Conservation (phyloP, 2,113 vertebrate species). For the Cyprinodon tularosa region DNA sequence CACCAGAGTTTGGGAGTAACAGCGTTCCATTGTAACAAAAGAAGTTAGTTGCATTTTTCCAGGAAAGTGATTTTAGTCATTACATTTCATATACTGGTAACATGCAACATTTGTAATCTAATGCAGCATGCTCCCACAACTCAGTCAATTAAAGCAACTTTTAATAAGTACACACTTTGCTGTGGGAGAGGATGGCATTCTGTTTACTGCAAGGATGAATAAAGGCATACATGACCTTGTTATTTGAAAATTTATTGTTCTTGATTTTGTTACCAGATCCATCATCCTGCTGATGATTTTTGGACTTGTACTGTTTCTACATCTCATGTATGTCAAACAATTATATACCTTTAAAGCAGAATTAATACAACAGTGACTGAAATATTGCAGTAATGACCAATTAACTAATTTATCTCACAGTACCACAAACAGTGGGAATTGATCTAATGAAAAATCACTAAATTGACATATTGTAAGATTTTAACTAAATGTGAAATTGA, state of each 20-base stretch:
- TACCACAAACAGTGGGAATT: neutral
- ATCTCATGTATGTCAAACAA: neutral
- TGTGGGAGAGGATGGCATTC: too few relatives aligned
- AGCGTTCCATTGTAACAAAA: too few relatives aligned
- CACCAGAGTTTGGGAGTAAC: too few relatives aligned
- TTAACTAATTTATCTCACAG: neutral
- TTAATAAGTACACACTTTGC: too few relatives aligned
- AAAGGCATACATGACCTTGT: too few relatives aligned
- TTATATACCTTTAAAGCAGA: neutral
- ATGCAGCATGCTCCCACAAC: too few relatives aligned
- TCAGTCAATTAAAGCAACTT: too few relatives aligned
- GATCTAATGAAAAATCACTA: neutral
- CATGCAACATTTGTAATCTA: too few relatives aligned
- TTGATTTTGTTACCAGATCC: neutral
- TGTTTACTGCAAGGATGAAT: too few relatives aligned
- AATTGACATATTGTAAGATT: neutral
- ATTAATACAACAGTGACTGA: neutral
- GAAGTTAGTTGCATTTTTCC: too few relatives aligned
- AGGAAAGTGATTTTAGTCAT: too few relatives aligned
- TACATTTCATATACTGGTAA: too few relatives aligned
- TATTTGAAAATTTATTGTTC: neutral
- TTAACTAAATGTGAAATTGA: neutral
- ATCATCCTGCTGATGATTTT: neutral
- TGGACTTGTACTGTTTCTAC: neutral
- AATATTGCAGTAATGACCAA: neutral